Evolutionary conservation across 2,797 vertebrate genomes (phyloP), one percentile per base, ranked within the genome.

Genomic region (Lepidocolaptes lacrymiger): DNA sequence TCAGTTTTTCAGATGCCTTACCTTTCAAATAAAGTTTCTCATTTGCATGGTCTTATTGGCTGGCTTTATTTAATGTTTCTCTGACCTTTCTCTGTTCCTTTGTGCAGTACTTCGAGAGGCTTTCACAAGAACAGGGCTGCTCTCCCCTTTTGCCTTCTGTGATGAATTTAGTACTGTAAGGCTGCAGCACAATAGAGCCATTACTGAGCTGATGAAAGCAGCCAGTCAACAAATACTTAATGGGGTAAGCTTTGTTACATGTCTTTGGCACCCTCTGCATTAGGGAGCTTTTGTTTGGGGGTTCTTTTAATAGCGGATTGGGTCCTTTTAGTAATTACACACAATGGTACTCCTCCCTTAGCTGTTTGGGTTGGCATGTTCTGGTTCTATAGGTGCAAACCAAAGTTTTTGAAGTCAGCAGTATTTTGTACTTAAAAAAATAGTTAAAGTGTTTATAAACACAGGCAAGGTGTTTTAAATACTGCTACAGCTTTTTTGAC

Each of bases 131-230:
- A 98, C 99, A 97, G 99, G 99, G 77, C 97, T 99, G 56, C 98
- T 99, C 58, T 99, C 99, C 10, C 98, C 99, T 43, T 98, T 99
- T 95, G 98, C 99, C 36, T 98, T 99, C 93, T 99, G 99, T 32
- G 99, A 99, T 84, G 99, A 99, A 97, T 99, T 99, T 95, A 99
- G 99, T 97, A 99, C 99, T 0, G 94, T 99, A 89, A 98, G 99
- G 89, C 98, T 99, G 9, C 99, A 99, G 89, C 99, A 99, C 97
- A 99, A 99, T 95, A 98, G 98, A 85, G 99, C 99, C 55, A 99
- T 99, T 95, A 98, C 99, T 18, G 99, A 99, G 77, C 97, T 99
- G 75, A 98, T 99, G 79, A 98, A 98, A 76, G 98, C 99, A 19
- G 98, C 99, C 46, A 97, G 95, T 73, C 97, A 97, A 75, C 97